Evolutionary conservation across 2,113 vertebrate species (phyloP), one percentile per base, ranked within the genome.

Genomic region (Caranx ignobilis): DNA sequence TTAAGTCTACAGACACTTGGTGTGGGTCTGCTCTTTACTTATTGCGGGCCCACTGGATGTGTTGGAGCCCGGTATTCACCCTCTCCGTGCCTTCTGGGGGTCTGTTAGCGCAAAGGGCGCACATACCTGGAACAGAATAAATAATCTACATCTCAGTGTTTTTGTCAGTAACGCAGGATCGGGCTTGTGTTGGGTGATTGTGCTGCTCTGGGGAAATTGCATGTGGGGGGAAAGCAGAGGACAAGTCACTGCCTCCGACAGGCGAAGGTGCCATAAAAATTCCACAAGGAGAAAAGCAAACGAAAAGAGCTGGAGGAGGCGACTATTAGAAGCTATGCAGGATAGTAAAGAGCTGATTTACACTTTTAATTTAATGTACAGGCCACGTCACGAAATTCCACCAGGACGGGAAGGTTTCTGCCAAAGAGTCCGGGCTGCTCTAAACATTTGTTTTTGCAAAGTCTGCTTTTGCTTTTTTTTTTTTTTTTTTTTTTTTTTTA

Each of bases 61-160:
- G n/a, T 43, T 31, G 35, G 13, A 47, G 89, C 94, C 88, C 94
- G 95, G 88, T 95, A 94, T 92, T 94, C 96, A 81, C 94, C 95
- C 86, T 89, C 94, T 70, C 95, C 93, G 71, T 94, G 95, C 76
- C 96, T 96, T 93, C 94, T 92, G 95, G 95, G 71, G 21, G 3
- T 82, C 39, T 69, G 18, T 59, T 32, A 18, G 13, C 50, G 55
- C 26, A 77, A 66, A 73, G 72, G 34, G 56, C 52, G 3, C 77
- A 59, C 81, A 82, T 86, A 81, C 84, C 77, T 89, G 60, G 45
- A 31, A 45, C 69, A 93, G 95, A 97, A 92, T 96, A 95, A 95
- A 93, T 93, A 96, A 95, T 91, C 89, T 94, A 59, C 95, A 77
- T 95, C 93, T 94, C 91, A 89, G 88, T 95, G 94, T 88, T 96